These are phyloP conservation scores for Noctua comes DNA, from an alignment of 2,888 invertebrate genomes.

Conservation along the genomic window DNA sequence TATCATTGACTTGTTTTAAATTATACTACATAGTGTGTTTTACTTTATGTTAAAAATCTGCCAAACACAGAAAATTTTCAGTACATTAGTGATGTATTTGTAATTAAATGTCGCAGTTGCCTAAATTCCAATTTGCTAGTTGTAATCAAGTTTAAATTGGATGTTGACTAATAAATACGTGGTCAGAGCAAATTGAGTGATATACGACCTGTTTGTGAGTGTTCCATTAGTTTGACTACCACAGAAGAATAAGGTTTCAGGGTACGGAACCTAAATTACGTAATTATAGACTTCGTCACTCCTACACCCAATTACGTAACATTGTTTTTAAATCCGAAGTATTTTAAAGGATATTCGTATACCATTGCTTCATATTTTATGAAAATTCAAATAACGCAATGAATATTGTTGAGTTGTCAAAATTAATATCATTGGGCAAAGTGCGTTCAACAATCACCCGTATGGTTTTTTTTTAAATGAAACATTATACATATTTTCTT, in stretches of 20 bases:
- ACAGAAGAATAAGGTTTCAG: background rate
- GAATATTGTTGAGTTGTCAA: background rate
- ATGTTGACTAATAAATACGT: slow-evolving; percentile 37
- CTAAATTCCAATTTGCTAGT: slow-evolving; percentile 38
- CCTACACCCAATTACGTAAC: background rate
- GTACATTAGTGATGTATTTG: background rate
- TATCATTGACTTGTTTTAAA: background rate
- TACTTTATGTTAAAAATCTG: background rate
- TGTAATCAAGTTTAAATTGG: slow-evolving; percentile 42
- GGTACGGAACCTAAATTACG: background rate
- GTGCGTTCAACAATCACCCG: background rate
- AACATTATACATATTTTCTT: background rate
- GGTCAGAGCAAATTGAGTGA: slow-evolving; percentile 32
- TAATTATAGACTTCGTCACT: too few relatives aligned
- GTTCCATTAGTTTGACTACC: slow-evolving; percentile 35
- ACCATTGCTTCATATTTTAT: background rate
- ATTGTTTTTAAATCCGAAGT: background rate
- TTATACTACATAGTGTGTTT: background rate
- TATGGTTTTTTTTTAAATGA: background rate
- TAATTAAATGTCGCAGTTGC: slow-evolving; percentile 8
- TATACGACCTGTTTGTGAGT: slow-evolving; percentile 18
- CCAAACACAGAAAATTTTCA: background rate
- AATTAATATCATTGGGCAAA: background rate
- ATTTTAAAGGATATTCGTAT: background rate
- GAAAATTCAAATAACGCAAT: background rate